phyloP scores from a whole-genome alignment of 2,797 vertebrate genomes.

The Etheostoma perlongum region DNA sequence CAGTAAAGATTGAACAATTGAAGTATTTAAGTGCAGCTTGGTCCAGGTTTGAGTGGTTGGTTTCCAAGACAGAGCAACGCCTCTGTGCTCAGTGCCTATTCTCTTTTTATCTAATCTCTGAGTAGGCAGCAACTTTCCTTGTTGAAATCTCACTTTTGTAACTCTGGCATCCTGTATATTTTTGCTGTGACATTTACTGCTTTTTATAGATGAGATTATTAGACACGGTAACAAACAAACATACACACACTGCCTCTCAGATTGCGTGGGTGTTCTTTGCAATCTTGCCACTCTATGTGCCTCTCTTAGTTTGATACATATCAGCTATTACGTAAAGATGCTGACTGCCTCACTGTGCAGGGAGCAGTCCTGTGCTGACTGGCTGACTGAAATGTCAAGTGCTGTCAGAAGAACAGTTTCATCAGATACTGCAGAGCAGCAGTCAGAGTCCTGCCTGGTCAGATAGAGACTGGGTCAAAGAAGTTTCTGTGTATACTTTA shows the following conservation, averaged over 20 bases:
- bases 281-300: slow-evolving; percentile 20
- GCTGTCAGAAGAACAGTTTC: slow-evolving; percentile 50
- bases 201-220: slow-evolving; percentile 34
- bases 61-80: slow-evolving; percentile 37
- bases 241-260: neutral
- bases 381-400: slow-evolving; percentile 65
- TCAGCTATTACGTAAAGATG: slow-evolving; percentile 66
- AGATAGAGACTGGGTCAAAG: slow-evolving; percentile 16
- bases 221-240: neutral
- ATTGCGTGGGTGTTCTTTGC: slow-evolving; percentile 36
- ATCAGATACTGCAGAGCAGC: slow-evolving; percentile 53
- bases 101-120: slow-evolving; percentile 59
- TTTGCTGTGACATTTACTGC: slow-evolving; percentile 27
- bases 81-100: slow-evolving; percentile 26
- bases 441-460: slow-evolving; percentile 4
- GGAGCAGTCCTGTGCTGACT: slow-evolving; percentile 46
- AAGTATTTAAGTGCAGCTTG: slow-evolving; percentile 24
- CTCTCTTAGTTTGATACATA: slow-evolving; percentile 50
- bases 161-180: slow-evolving; percentile 8
- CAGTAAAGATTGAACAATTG: neutral
- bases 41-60: slow-evolving; percentile 40
- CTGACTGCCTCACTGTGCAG: slow-evolving; percentile 39
- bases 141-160: slow-evolving; percentile 41
- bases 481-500: slow-evolving; percentile 12
- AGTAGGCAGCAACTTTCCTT: slow-evolving; percentile 45